phyloP scores from a whole-genome alignment of 2,113 vertebrate species.

The Thamnaconus septentrionalis region DNA sequence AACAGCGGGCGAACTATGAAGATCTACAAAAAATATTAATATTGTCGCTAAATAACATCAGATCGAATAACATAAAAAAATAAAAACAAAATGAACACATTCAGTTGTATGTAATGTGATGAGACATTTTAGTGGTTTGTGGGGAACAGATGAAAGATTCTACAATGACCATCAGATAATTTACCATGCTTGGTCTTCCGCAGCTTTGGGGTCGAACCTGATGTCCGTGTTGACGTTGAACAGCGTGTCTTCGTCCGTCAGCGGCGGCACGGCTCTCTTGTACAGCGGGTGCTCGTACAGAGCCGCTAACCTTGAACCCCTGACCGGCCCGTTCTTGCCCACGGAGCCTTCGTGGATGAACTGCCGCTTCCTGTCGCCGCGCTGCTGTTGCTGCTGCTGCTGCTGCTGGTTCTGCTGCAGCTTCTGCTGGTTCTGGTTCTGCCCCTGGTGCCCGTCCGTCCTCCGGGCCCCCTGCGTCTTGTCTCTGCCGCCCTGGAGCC shows the following conservation, averaged over 20 bases:
- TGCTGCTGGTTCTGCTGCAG: constrained; percentile 14
- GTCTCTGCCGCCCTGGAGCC: constrained; percentile 60
- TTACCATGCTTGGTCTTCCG: constrained; percentile 87
- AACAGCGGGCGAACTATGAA: background rate
- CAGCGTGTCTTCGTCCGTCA: constrained; percentile 86
- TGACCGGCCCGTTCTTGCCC: constrained; percentile 34
- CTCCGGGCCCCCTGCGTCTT: constrained; percentile 53
- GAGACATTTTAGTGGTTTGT: too few species aligned
- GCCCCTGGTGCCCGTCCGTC: constrained; percentile 28
- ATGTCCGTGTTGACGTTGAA: constrained; percentile 95
- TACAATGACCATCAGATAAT: background rate
- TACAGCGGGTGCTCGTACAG: constrained; percentile 89
- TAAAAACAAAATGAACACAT: too few species aligned
- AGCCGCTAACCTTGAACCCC: constrained; percentile 76
- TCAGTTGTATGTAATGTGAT: too few species aligned
- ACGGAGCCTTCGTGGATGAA: constrained; percentile 54
- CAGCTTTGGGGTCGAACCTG: constrained; percentile 89
- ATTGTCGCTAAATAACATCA: background rate
- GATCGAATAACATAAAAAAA: too few species aligned
- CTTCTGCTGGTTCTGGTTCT: too few species aligned
- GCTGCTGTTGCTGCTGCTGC: constrained; percentile 47
- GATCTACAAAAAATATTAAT: background rate
- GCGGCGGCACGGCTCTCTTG: constrained; percentile 71
- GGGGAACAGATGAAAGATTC: too few species aligned
- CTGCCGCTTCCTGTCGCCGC: constrained; percentile 60